Percentiles rank a stretch among this genome's conserved stretches.
These are phyloP conservation scores for Microctenopoma lineatum DNA, from an alignment of 2,797 vertebrate genomes.

Conservation along the genomic window DNA sequence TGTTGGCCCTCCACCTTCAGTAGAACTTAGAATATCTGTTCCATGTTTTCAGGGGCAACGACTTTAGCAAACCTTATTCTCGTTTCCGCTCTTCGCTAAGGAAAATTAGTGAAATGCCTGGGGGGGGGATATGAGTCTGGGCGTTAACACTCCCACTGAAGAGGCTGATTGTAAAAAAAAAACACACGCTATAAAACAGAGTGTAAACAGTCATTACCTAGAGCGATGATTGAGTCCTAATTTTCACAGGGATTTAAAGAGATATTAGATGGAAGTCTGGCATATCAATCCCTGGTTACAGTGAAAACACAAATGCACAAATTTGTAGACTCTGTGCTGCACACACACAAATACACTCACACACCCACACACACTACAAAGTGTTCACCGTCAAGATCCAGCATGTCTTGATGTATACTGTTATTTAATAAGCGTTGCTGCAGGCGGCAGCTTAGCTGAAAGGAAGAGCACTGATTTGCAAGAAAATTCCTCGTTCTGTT, in stretches of 20 bases:
- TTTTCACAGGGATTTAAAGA: slow-evolving; percentile 66
- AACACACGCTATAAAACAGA: slow-evolving; percentile 50
- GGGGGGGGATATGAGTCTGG: slow-evolving; percentile 55
- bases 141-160: slow-evolving; percentile 56
- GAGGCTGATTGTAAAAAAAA: slow-evolving; percentile 51
- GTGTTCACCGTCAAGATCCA: slow-evolving; percentile 49
- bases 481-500: slow-evolving; percentile 39
- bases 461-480: slow-evolving; percentile 57
- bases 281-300: slow-evolving; percentile 64
- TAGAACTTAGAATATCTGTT: slow-evolving; percentile 39
- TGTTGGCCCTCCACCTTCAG: slow-evolving; percentile 50
- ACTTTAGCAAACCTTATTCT: slow-evolving; percentile 60
- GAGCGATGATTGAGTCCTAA: slow-evolving; percentile 60
- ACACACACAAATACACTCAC: slow-evolving; percentile 21
- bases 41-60: slow-evolving; percentile 30
- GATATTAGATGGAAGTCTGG: slow-evolving; percentile 70
- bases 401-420: slow-evolving; percentile 56
- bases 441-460: slow-evolving; percentile 59
- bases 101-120: slow-evolving; percentile 52
- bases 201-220: slow-evolving; percentile 74
- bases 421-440: slow-evolving; percentile 56
- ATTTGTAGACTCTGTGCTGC: slow-evolving; percentile 24
- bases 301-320: slow-evolving; percentile 62
- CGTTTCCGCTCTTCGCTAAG: slow-evolving; percentile 22
- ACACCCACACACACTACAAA: slow-evolving; percentile 21